Evolutionary conservation across 2,888 invertebrate species (phyloP), one percentile per base, ranked within the genome.

Genomic region (Agapostemon virescens): DNA sequence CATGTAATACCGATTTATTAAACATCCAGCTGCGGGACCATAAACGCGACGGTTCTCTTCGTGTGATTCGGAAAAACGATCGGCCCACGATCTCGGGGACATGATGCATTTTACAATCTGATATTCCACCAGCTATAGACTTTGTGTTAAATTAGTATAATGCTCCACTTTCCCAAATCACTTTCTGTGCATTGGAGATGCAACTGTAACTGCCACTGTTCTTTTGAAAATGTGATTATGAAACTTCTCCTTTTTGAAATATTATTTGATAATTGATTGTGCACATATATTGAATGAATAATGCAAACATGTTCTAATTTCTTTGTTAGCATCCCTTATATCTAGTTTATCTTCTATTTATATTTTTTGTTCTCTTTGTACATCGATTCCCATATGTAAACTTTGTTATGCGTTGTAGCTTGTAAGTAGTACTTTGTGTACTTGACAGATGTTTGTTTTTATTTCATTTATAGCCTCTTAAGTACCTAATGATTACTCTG

Each of bases 1-100:
- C 33, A 20, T 77, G 64, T 78, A 72, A 84, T 85, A 69, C 80
- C 81, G 79, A 83, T 81, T 87, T 83, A 81, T 79, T 79, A 74
- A 66, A 74, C 77, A 42, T 83, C 80, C 85, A 84, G 77, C 72
- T 86, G 81, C 78, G 80, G 58, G 23, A 69, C 49, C 66, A 15
- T n/a, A 36, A 52, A 52, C 49, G 49, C 49, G 15, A 70, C 38
- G 52, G 13, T 42, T 64, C 15, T 36, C 15, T 36, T 64, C 40
- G 69, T 33, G 45, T 64, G 45, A 76, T 74, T 74, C 49, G 30
- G 49, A 68, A 55, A 72, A 71, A 66, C 75, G 40, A 69, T 78
- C 38, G 61, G 63, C 30, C 38, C 33, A 38, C 30, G 42, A 64
- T 69, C 69, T 42, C 49, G 38, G 67, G 49, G 30, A 17, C 69